Evolutionary conservation across 2,888 invertebrate species (phyloP), one percentile per base, ranked within the genome.

Genomic region (Brachynemurus nebulosus): DNA sequence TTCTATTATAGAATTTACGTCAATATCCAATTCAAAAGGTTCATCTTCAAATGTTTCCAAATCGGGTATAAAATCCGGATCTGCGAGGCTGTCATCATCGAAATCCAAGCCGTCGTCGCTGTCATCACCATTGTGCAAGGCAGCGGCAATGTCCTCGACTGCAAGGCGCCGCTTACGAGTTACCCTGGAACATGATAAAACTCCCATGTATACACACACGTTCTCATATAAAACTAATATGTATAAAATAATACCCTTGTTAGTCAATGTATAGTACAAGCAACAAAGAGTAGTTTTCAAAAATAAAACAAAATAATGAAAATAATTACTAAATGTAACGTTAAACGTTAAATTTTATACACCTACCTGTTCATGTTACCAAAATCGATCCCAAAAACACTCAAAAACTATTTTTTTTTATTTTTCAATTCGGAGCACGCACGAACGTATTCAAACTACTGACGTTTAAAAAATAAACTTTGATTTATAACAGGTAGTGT

Each of bases 41-140:
- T 34, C 34, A 34, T 34, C 34, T 34, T 34, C 34, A 14, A 34
- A 34, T 9, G 34, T 34, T n/a, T 34, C 34, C 12, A 34, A 34
- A 9, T 34, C 34, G 12, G 34, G 34, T 34, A 34, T 14, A n/a
- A 34, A 34, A 34, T 34, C 34, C 7, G 34, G 34, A n/a, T 34
- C 34, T 5, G 34, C 34, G 6, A 34, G 34, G 34, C 34, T 34
- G 34, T 34, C 34, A 12, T 34, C 34, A 34, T 34, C 34, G n/a
- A 34, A 34, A 34, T 34, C 34, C 6, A 34, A 12, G n/a, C 34
- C 34, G 12, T 34, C 34, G 7, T 34, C 34, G 12, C 34, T 34
- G 14, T 34, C 34, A 9, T 8, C 14, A 34, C 34, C 34, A 34
- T 34, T 12, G 6, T 34, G 11, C n/a, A 34, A n/a, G 7, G 34